Evolutionary conservation across 2,797 vertebrate species (phyloP), one percentile per base, ranked within the genome.

Genomic region (Pelochelys cantorii): DNA sequence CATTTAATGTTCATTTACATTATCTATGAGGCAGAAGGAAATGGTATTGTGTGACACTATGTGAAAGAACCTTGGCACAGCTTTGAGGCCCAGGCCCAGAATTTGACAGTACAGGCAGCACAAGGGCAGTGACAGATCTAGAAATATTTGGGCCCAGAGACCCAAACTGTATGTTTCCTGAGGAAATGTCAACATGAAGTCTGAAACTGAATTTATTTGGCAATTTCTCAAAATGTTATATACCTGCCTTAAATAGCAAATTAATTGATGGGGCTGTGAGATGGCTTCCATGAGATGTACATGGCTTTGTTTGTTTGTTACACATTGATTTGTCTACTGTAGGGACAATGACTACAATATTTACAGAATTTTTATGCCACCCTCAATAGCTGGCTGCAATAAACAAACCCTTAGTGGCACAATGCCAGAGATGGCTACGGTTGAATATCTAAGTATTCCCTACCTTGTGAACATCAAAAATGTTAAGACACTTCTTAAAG

Each of bases 381-480:
- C 37, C 31, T 57, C 84, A 57, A 42, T 86, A 91, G 79, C 52
- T 15, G 5, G 55, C 53, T 85, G 23, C 53, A 74, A 81, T 83
- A 62, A 83, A 88, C 57, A 85, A 88, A 88, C 37, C 83, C n/a
- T 84, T 79, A 68, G 34, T 81, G 79, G 29, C 79, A 87, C 74
- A 89, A 88, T 81, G 74, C n/a, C 37, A 60, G 27, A 83, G n/a
- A 78, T 31, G 52, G 65, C 85, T 92, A 89, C 81, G 75, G 81
- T 71, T 77, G 71, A 86, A 78, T 18, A 84, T 78, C 59, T 87
- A 92, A 87, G 81, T 93, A 85, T 84, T 75, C 89, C 68, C 48
- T 91, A 6, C 55, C 59, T 75, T 91, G 71, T 37, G 74, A 88
- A 81, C 85, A 92, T 81, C 88, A 86, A 94, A 93, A 91, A 57